These are phyloP conservation scores for Cyprinodon variegatus DNA, from an alignment of 2,113 vertebrate genomes.

Conservation along the genomic window DNA sequence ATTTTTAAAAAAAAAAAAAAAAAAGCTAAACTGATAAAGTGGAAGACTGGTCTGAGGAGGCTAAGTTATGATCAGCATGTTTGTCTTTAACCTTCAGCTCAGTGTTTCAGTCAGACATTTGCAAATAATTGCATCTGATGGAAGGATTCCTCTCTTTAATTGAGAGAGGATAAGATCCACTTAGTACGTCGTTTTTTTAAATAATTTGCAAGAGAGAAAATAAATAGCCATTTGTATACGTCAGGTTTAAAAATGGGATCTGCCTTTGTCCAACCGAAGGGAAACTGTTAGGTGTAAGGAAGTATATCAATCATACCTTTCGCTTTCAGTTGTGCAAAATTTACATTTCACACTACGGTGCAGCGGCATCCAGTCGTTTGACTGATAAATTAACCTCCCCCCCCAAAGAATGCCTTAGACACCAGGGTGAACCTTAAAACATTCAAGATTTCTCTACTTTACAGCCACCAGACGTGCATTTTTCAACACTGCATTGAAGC, in stretches of 20 bases:
- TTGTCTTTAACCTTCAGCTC: slow-evolving; percentile 5
- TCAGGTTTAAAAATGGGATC: slow-evolving; percentile 27
- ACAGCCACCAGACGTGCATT: slow-evolving; percentile 72
- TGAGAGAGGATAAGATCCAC: slow-evolving; percentile 34
- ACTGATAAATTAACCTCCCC: slow-evolving; percentile 63
- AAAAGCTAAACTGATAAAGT: slow-evolving; percentile 6
- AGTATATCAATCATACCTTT: slow-evolving; percentile 2
- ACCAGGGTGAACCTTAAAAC: slow-evolving; percentile 44
- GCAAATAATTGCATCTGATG: slow-evolving; percentile 20
- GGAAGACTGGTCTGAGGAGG: slow-evolving; percentile 20
- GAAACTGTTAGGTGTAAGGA: slow-evolving; percentile 13
- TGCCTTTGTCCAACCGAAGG: slow-evolving; percentile 23
- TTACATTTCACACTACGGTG: slow-evolving; percentile 48
- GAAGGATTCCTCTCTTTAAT: slow-evolving; percentile 38
- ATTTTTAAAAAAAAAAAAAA: neutral
- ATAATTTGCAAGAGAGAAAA: slow-evolving; percentile 15
- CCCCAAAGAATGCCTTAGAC: slow-evolving; percentile 67
- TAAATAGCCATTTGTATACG: neutral
- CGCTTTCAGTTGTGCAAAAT: slow-evolving; percentile 19
- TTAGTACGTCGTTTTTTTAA: slow-evolving; percentile 20
- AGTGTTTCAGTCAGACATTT: slow-evolving; percentile 27
- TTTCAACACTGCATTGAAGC: slow-evolving; percentile 51
- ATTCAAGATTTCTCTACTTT: slow-evolving; percentile 51
- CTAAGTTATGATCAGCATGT: slow-evolving; percentile 4
- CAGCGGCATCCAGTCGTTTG: slow-evolving; percentile 50